These are phyloP conservation scores for Volucella inflata DNA, from an alignment of 2,888 invertebrate species.

Conservation along the genomic window DNA sequence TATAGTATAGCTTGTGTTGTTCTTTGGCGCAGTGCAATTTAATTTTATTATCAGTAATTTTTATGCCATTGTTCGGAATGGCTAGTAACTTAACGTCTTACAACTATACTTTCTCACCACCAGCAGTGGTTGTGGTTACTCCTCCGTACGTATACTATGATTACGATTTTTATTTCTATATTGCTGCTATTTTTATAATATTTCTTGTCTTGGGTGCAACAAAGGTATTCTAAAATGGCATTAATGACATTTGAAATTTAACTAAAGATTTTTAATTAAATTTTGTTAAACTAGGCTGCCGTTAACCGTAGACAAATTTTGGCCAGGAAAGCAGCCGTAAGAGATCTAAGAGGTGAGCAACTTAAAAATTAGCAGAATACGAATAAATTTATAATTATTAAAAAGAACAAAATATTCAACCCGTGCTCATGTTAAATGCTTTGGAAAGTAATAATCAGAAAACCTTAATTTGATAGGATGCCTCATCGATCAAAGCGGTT, in stretches of 20 bases:
- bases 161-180: constrained; percentile 15
- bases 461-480: constrained; percentile 3
- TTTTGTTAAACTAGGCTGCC: constrained; percentile 7
- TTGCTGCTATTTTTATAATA: constrained; percentile 24
- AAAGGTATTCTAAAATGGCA: constrained; percentile 21
- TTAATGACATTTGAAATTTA: neutral
- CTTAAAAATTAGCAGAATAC: neutral
- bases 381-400: neutral
- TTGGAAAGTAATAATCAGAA: neutral
- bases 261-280: neutral
- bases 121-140: neutral
- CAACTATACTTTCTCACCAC: neutral
- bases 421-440: too few species aligned
- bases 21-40: constrained; percentile 13
- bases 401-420: too few species aligned
- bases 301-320: constrained; percentile 5
- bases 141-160: neutral
- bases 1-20: constrained; percentile 2
- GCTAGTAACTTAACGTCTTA: neutral
- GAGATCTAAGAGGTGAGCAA: constrained; percentile 19
- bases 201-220: constrained; percentile 4
- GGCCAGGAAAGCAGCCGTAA: neutral
- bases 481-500: constrained; percentile 27
- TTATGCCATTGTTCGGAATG: constrained; percentile 39
- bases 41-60: constrained; percentile 24